Evolutionary conservation across 2,797 vertebrate genomes (phyloP), one percentile per base, ranked within the genome.

Genomic region (Clamator glandarius): DNA sequence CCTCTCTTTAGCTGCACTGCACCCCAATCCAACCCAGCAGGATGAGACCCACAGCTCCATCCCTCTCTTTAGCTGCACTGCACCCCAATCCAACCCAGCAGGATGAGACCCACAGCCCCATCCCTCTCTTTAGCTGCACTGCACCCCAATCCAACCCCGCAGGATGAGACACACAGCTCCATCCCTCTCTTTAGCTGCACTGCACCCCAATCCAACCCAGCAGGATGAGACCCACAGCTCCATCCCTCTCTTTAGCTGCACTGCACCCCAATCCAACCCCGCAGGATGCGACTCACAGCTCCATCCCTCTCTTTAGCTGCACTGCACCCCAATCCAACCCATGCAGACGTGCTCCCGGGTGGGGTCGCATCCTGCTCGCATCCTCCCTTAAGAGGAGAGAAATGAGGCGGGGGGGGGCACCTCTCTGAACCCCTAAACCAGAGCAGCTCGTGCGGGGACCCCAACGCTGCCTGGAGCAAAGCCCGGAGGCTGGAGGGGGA

Each of bases 381-480:
- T 17, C n/a, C 67, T 21, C 44, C 41, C 19, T 36, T 0, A 11
- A 55, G 36, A 15, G 19, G 12, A 7, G 26, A 58, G 50, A 28
- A 69, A 59, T 0, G 8, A 21, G 10, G 28, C n/a, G n/a, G n/a
- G n/a, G n/a, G n/a, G 29, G 10, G 33, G 19, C 0, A 0, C 28
- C 39, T n/a, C 41, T 20, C 21, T 9, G 74, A 54, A 12, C 10
- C 36, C 46, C 3, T 15, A 5, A 4, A 35, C 67, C n/a, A 44
- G 79, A 89, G 84, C 42, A 66, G 26, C 33, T 11, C 2, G 2
- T 0, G 35, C 51, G 15, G 6, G 1, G 52, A 84, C 50, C 58
- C 36, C 12, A 8, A 42, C 28, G 19, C 36, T 50, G 76, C 76
- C 29, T 9, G 88, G 50, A 86, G 73, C 52, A 29, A 69, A 24